A percentile compares a stretch with the other conserved stretches of the same genome.
phyloP scores from a whole-genome alignment of 92 coral and sea anemone genomes.

The Virgularia gustaviana region DNA sequence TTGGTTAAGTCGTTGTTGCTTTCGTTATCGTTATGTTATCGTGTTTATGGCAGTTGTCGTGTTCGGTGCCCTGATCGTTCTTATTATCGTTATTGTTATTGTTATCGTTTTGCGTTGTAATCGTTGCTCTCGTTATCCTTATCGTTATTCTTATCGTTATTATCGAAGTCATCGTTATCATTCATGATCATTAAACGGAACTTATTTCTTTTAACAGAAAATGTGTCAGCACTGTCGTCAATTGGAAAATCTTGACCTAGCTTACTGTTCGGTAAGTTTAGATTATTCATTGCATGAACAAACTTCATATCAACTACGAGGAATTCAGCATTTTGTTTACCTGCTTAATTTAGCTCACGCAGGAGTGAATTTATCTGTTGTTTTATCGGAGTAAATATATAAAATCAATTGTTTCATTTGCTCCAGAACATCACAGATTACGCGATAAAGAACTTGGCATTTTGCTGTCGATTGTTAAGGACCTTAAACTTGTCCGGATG shows the following conservation, averaged over 20 bases:
- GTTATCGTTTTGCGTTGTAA: too few species aligned
- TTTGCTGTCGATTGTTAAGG: constrained; percentile 89
- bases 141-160: too few species aligned
- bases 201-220: constrained; percentile 64
- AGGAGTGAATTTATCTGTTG: not conserved
- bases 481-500: constrained; percentile 91
- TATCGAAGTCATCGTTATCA: too few species aligned
- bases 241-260: constrained; percentile 80
- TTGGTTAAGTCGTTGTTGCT: too few species aligned
- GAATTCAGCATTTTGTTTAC: not conserved
- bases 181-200: too few species aligned
- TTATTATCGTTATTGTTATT: too few species aligned
- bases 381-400: not conserved
- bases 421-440: constrained; percentile 81
- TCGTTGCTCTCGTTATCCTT: too few species aligned
- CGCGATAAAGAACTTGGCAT: constrained; percentile 92
- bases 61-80: too few species aligned
- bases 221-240: constrained; percentile 92
- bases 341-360: not conserved
- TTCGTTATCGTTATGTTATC: too few species aligned
- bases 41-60: too few species aligned
- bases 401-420: not conserved
- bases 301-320: too few species aligned
- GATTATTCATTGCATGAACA: too few species aligned
- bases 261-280: constrained; percentile 78